Evolutionary conservation across 2,797 vertebrate species (phyloP), one percentile per base, ranked within the genome.

Genomic region (Neosilurus mollespiculum): DNA sequence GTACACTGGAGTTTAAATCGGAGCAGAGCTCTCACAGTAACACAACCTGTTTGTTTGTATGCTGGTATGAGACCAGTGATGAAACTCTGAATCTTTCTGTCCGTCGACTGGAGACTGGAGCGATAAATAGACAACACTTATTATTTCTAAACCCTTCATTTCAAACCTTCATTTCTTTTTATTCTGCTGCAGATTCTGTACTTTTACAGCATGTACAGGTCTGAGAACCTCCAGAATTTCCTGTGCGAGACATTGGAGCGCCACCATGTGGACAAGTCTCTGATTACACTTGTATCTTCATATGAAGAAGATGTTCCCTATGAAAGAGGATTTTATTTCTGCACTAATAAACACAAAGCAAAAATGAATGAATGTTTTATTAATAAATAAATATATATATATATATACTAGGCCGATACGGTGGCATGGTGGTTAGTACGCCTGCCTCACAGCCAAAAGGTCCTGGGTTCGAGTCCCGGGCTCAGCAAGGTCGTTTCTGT

Each of bases 221-320:
- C 34, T 10, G 66, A 9, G 2, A 54, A 22, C 1, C 18, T 2
- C 53, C 49, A 26, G 54, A 6, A 30, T 58, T 24, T 76, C 18
- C 61, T n/a, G 18, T 77, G n/a, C 22, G 37, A 81, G 80, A 80
- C 16, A 51, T 37, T 43, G 79, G 80, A 86, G 85, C 75, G 37
- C 85, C 87, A 81, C 59, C 87, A 65, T 78, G 81, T 86, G 87
- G 85, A 34, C 2, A 16, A 15, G 73, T 61, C 37, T 26, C 43
- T 8, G 11, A 26, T 76, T 62, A 72, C 56, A 72, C 0, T 11
- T 0, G 12, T 53, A 69, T n/a, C 26, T 56, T 26, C 2, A 0
- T 2, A 3, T 9, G 9, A 9, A 37, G 30, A 58, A 77, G 18
- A 58, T 75, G 30, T 75, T n/a, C 6, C 0, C 14, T 1, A 3